A percentile compares a stretch with the other conserved stretches of the same genome.
Conservation (phyloP, 1,140 invertebrate species). For the Drosophila orosa region DNA sequence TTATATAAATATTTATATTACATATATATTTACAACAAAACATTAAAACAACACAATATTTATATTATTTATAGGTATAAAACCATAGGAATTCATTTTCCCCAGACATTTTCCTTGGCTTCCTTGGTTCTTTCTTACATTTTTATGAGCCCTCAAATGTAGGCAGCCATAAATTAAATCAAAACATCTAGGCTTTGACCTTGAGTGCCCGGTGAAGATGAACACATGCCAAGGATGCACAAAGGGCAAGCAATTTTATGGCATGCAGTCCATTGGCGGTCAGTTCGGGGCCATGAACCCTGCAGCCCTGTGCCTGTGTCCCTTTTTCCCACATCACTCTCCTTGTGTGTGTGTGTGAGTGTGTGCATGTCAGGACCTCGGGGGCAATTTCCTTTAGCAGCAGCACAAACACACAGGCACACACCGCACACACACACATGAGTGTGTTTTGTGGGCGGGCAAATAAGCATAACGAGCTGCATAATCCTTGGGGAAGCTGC, state of each 20-base stretch:
- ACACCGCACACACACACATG: not conserved
- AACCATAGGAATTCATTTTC: not conserved
- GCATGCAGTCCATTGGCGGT: slow-evolving; percentile 56
- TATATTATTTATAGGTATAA: not conserved
- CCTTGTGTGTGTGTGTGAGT: slow-evolving; percentile 20
- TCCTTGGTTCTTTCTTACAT: not conserved
- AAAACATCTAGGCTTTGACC: slow-evolving; percentile 79
- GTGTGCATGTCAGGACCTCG: slow-evolving; percentile 51
- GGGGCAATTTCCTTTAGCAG: slow-evolving; percentile 44
- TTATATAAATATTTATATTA: not conserved
- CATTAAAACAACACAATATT: not conserved
- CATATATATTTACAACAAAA: too few relatives aligned
- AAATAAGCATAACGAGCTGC: slow-evolving; percentile 78
- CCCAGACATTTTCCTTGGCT: not conserved
- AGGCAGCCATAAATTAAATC: slow-evolving; percentile 81
- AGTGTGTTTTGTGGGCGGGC: slow-evolving; percentile 44
- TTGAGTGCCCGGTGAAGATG: slow-evolving; percentile 39
- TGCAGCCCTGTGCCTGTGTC: slow-evolving; percentile 28
- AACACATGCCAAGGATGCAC: slow-evolving; percentile 53
- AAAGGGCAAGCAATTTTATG: slow-evolving; percentile 37
- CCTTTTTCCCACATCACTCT: not conserved
- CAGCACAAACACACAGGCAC: slow-evolving; percentile 1
- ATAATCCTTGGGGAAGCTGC: slow-evolving; percentile 73
- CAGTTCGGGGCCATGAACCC: slow-evolving; percentile 67
- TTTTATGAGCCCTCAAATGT: slow-evolving; percentile 66